Base-by-base conservation (phyloP, 2,797 vertebrate species). In the Microhierax caerulescens region DNA sequence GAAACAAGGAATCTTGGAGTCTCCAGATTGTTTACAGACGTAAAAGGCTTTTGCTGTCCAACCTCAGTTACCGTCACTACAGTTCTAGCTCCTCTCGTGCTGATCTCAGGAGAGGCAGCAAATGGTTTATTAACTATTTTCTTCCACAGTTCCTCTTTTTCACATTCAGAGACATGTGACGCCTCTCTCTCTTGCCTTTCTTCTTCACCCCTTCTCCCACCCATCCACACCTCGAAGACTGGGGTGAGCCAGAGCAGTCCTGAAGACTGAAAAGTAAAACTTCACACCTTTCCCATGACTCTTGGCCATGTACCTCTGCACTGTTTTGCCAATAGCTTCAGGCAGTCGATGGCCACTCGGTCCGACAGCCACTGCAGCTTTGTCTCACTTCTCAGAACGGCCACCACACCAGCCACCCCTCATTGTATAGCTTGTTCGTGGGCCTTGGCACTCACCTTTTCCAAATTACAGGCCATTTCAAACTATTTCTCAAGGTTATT, bases 401-500 rank as follows among this genome's bases (percentile, higher is more conserved):
- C 25, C 85, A 37, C 56, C 64, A 76, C 77, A 63, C 27, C 43
- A 60, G 19, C 45, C 65, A 54, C 32, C 67, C 47, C 74, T 28
- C 39, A 8, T 45, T 89, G 93, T 20, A 79, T 0, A 64, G 77
- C 48, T 91, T 76, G 89, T 77, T 87, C 60, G 25, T 23, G 13
- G 14, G 9, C 27, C 43, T 92, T 22, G 34, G 45, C n/a, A 10
- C 43, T 94, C 78, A 53, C 74, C 69, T 85, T 63, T 60, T 83
- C 83, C 60, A 85, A 74, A 43, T 74, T 10, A 73, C 2, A 79
- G 83, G 70, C 36, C 5, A 2, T 90, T 90, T 85, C 76, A 84
- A 64, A 51, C 75, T 56, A 60, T 69, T 95, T 57, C 76, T 73
- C 86, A 73, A 92, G 56, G 67, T 85, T 63, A 85, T 70, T 94